These are phyloP conservation scores for Enteromius trimaculatus DNA, from an alignment of 2,797 vertebrate genomes.

Conservation along the genomic window DNA sequence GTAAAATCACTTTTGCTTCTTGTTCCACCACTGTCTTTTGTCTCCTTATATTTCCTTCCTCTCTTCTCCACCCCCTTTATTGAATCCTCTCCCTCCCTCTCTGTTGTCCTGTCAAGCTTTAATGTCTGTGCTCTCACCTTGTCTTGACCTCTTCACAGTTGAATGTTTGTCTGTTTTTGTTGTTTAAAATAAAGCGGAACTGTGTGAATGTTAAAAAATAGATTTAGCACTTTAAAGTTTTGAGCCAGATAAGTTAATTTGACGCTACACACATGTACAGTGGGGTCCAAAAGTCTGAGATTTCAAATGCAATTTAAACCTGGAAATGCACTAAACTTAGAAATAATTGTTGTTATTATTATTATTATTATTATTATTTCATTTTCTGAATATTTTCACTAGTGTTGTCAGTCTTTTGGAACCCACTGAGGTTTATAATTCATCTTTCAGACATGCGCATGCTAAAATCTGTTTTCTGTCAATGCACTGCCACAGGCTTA, in stretches of 20 bases:
- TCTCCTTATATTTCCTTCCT: conserved; percentile 6
- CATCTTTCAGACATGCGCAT: not conserved
- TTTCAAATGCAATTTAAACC: not conserved
- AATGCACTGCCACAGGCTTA: conserved; percentile 80
- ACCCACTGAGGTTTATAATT: not conserved
- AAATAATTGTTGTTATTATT: no score
- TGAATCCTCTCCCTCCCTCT: conserved; percentile 31
- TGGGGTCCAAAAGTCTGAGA: not conserved
- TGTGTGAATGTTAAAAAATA: not conserved
- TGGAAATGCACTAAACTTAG: not conserved
- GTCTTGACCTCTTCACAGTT: conserved; percentile 43
- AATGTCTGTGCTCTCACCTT: conserved; percentile 45
- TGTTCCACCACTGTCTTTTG: conserved; percentile 44
- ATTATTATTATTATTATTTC: no score
- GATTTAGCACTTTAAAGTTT: not conserved
- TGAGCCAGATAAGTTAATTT: not conserved
- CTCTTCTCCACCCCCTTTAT: not conserved
- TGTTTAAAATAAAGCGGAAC: conserved; percentile 19
- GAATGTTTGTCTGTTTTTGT: conserved; percentile 44
- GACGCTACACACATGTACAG: not conserved
- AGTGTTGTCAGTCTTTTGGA: not conserved
- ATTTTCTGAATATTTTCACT: not conserved
- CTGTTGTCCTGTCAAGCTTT: conserved; percentile 59
- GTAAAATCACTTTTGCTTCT: conserved; percentile 32
- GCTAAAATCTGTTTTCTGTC: conserved; percentile 61